phyloP scores from a whole-genome alignment of 2,888 invertebrate genomes.

The Schrankia costaestrigalis region DNA sequence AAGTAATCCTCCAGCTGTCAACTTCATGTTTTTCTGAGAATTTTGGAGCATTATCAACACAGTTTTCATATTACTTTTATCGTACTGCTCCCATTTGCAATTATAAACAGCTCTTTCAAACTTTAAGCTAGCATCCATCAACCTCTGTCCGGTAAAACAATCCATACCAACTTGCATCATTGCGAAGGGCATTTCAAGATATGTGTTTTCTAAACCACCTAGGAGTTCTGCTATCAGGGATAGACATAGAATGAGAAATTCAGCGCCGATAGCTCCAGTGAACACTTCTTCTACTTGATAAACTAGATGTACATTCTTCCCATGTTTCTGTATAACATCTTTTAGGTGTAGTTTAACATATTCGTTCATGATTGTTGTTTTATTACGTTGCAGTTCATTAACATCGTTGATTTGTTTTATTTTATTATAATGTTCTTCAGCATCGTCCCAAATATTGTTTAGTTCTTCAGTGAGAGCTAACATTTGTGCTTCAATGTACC shows the following conservation, averaged over 20 bases:
- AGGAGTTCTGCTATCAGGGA: constrained; percentile 42
- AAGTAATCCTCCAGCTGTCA: constrained; percentile 57
- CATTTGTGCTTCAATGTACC: constrained; percentile 13
- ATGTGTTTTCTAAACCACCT: constrained; percentile 44
- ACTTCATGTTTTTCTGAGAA: constrained; percentile 48
- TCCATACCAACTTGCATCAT: constrained; percentile 42
- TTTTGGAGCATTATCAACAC: constrained; percentile 49
- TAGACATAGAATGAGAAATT: constrained; percentile 36
- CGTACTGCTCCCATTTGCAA: constrained; percentile 61
- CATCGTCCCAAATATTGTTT: constrained; percentile 9
- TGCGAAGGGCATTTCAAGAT: constrained; percentile 31
- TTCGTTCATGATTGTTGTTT: constrained; percentile 4
- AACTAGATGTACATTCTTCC: constrained; percentile 4
- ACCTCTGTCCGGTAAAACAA: constrained; percentile 52
- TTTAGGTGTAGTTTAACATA: constrained; percentile 7
- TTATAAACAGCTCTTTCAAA: constrained; percentile 53
- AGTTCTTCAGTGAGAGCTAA: constrained; percentile 14
- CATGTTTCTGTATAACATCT: constrained; percentile 7
- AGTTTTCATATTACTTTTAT: constrained; percentile 47
- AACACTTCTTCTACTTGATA: constrained; percentile 21
- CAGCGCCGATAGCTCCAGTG: constrained; percentile 36
- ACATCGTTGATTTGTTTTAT: background rate
- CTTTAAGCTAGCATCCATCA: constrained; percentile 46
- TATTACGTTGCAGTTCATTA: background rate
- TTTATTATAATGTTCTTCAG: too few species aligned